Conservation (phyloP, 2,113 vertebrate genomes). For the Pseudopodoces humilis region DNA sequence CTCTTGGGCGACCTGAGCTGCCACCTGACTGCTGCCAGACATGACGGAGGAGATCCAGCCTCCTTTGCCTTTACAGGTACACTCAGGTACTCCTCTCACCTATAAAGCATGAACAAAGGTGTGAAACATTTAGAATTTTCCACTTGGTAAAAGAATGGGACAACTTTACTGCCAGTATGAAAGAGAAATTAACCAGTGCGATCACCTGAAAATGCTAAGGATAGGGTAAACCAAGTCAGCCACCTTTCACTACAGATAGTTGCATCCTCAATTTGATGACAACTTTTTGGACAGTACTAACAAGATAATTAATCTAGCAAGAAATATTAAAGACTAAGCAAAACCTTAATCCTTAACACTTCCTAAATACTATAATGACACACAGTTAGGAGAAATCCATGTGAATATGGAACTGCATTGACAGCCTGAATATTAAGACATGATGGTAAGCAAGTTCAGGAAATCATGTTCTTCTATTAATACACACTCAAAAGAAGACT, state of each 20-base stretch:
- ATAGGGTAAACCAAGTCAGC: not conserved
- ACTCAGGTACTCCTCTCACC: not conserved
- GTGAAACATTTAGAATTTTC: not conserved
- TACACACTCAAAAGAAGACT: not conserved
- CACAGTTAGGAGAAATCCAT: not conserved
- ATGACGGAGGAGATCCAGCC: fast-evolving
- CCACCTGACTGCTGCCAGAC: fast-evolving
- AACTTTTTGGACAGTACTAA: not conserved
- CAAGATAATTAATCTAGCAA: not conserved
- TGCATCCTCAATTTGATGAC: not conserved
- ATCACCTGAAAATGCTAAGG: not conserved
- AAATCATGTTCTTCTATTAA: not conserved
- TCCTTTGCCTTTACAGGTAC: not conserved
- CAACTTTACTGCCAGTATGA: fast-evolving
- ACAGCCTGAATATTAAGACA: not conserved
- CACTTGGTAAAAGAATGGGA: not conserved
- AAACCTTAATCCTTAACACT: not conserved
- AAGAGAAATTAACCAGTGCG: not conserved
- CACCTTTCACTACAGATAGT: not conserved
- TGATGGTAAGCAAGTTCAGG: not conserved
- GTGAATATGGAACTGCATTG: not conserved
- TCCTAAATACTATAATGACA: not conserved
- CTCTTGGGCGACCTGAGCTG: fast-evolving
- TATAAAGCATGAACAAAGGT: not conserved
- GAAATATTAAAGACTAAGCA: not conserved